These are phyloP conservation scores for Syrista parreyssii DNA, from an alignment of 2,888 invertebrate species.

Conservation along the genomic window DNA sequence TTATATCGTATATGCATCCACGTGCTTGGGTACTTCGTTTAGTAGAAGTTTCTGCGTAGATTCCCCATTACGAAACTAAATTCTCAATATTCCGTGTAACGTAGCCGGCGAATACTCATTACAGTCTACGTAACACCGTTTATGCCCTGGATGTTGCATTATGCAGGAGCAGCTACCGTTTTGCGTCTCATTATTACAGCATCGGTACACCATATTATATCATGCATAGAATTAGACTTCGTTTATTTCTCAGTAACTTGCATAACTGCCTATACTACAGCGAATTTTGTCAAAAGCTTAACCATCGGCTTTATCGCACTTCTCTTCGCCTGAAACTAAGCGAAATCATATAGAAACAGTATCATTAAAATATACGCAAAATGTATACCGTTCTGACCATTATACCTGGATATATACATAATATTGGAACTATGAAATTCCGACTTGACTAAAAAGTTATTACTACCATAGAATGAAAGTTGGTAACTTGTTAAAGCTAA, in stretches of 20 bases:
- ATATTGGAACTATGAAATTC: background rate
- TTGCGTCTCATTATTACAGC: background rate
- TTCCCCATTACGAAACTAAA: background rate
- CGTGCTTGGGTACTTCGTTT: background rate
- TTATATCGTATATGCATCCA: background rate
- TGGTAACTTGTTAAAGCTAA: background rate
- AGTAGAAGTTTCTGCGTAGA: background rate
- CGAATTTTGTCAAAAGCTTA: background rate
- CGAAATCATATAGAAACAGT: background rate
- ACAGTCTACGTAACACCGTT: background rate
- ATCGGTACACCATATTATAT: background rate
- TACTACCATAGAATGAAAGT: background rate
- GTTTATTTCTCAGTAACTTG: background rate
- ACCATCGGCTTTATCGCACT: background rate
- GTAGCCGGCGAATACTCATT: background rate
- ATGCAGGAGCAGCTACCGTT: background rate
- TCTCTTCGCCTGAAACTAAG: background rate
- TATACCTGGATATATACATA: too few species aligned
- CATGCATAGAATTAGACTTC: background rate
- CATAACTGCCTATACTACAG: background rate
- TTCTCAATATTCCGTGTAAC: background rate
- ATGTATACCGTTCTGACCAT: background rate
- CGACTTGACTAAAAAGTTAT: background rate
- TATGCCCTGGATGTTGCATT: background rate
- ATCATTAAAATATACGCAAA: background rate